Evolutionary conservation across 2,888 invertebrate genomes (phyloP).

Genomic region (Aphidoletes aphidimyza): DNA sequence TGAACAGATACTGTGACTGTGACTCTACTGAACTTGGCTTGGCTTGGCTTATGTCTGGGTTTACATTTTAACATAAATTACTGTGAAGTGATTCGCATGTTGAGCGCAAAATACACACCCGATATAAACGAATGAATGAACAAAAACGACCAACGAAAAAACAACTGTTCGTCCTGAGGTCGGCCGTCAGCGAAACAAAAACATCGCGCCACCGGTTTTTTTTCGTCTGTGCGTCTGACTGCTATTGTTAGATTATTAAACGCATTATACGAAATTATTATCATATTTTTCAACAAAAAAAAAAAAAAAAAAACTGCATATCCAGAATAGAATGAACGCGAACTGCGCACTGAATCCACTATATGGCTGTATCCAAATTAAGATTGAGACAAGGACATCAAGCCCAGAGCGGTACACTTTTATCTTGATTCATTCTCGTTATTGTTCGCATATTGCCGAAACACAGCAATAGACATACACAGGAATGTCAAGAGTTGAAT

Average conservation of each 20-base stretch:
- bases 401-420: slow-evolving; percentile 24
- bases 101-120: neutral
- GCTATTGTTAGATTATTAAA: slow-evolving; percentile 18
- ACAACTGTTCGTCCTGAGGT: neutral
- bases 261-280: slow-evolving; percentile 43
- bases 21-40: too few species aligned
- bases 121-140: neutral
- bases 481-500: too few species aligned
- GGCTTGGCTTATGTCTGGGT: neutral
- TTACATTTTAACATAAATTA: neutral
- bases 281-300: too few species aligned
- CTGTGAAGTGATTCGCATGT: slow-evolving; percentile 20
- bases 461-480: neutral
- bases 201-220: neutral
- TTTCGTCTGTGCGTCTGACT: neutral
- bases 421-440: slow-evolving; percentile 10
- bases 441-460: neutral
- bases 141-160: neutral
- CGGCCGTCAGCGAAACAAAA: slow-evolving; percentile 23
- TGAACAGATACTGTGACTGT: neutral
- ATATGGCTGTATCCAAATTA: slow-evolving; percentile 2
- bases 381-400: slow-evolving; percentile 33
- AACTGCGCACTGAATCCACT: too few species aligned
- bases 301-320: slow-evolving; percentile 23
- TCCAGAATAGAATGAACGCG: neutral